Percentiles rank a stretch among this genome's conserved stretches.
Conservation (phyloP, 1,140 invertebrate species). For the Protaetia brevitarsis region DNA sequence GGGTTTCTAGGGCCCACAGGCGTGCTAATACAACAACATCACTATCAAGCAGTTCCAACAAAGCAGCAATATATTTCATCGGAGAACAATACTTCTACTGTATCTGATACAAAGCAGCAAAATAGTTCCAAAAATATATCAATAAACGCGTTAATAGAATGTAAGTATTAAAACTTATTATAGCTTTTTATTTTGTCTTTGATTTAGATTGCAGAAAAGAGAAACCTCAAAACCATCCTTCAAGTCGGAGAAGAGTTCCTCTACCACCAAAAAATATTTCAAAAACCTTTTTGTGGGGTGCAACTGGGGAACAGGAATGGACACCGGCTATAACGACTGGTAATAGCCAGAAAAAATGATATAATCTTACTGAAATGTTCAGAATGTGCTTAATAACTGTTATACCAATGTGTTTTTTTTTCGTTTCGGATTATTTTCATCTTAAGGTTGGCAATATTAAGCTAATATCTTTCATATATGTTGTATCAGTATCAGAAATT, state of each 20-base stretch:
- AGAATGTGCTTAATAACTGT: slow-evolving; percentile 17
- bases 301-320: slow-evolving; percentile 91
- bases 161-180: not conserved
- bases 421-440: not conserved
- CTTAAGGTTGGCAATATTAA: not conserved
- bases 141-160: not conserved
- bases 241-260: not conserved
- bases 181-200: too few relatives aligned
- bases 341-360: slow-evolving; percentile 43
- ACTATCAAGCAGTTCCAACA: slow-evolving; percentile 79
- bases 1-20: slow-evolving; percentile 69
- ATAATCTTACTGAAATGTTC: slow-evolving; percentile 19
- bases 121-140: not conserved
- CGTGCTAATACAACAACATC: slow-evolving; percentile 88
- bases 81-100: slow-evolving; percentile 23
- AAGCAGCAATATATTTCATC: slow-evolving; percentile 34
- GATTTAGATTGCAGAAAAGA: slow-evolving; percentile 24
- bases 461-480: too few relatives aligned
- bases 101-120: not conserved
- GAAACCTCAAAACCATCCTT: not conserved
- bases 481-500: too few relatives aligned
- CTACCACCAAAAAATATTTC: slow-evolving; percentile 40
- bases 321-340: slow-evolving; percentile 91
- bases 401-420: slow-evolving; percentile 13
- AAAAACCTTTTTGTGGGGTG: slow-evolving; percentile 80